These are phyloP conservation scores for Meriones psammophilus DNA, from an alignment of 2,797 vertebrate species.

Conservation along the genomic window DNA sequence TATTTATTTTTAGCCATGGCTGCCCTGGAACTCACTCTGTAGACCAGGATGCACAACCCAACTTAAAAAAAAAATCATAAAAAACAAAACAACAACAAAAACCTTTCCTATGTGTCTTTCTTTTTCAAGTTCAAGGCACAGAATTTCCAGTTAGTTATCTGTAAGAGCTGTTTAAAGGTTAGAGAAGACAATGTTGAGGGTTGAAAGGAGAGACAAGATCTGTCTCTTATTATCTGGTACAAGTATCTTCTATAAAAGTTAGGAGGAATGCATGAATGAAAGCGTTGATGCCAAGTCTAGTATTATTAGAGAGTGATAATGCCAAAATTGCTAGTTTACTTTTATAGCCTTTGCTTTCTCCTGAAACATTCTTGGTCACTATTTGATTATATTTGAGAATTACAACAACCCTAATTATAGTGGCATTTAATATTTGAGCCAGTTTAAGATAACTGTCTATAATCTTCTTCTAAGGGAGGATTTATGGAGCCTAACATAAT, in stretches of 20 bases:
- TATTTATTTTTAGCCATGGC: not conserved
- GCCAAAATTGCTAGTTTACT: conserved; percentile 52
- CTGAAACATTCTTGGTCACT: conserved; percentile 43
- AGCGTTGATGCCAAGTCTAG: conserved; percentile 24
- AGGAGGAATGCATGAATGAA: conserved; percentile 32
- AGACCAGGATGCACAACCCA: not conserved
- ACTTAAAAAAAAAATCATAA: too few relatives aligned
- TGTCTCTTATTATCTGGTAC: not conserved
- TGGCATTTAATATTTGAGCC: conserved; percentile 56
- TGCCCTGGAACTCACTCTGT: not conserved
- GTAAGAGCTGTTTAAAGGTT: conserved; percentile 23
- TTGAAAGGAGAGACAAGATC: not conserved
- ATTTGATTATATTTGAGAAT: conserved; percentile 67
- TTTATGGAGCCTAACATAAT: not conserved
- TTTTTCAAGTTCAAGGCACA: conserved; percentile 60
- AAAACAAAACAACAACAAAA: not conserved
- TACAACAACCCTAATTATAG: conserved; percentile 51
- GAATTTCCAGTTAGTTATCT: conserved; percentile 32
- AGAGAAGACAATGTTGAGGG: not conserved
- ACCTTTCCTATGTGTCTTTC: not conserved
- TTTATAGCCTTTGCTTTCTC: conserved; percentile 44
- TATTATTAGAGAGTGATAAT: conserved; percentile 43
- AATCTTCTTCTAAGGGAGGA: conserved; percentile 47
- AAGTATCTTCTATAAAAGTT: conserved; percentile 51
- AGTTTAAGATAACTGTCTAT: conserved; percentile 29